phyloP scores from a whole-genome alignment of 2,888 invertebrate species.

The Tuta absoluta region DNA sequence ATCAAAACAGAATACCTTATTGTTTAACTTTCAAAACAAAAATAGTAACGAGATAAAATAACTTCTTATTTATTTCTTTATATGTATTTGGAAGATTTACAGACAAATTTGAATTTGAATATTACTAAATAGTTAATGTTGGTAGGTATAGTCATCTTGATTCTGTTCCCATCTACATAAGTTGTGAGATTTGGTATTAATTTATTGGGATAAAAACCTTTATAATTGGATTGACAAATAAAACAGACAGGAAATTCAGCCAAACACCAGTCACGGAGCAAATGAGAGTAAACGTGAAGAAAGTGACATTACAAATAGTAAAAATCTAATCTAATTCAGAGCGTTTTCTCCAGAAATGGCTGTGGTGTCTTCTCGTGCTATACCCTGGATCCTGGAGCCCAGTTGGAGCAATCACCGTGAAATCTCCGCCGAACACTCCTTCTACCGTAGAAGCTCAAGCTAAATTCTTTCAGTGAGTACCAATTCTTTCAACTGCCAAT shows the following conservation, averaged over 20 bases:
- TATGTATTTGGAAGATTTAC: too few species aligned
- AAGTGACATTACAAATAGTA: neutral
- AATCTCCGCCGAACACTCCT: slow-evolving; percentile 56
- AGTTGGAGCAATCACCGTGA: slow-evolving; percentile 49
- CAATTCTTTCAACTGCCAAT: neutral
- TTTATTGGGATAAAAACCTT: neutral
- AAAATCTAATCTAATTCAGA: neutral
- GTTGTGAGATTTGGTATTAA: too few species aligned
- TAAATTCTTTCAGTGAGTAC: slow-evolving; percentile 78
- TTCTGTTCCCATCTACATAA: too few species aligned
- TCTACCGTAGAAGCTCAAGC: slow-evolving; percentile 70
- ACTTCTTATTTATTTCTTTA: too few species aligned
- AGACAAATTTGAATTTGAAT: too few species aligned
- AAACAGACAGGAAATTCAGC: neutral
- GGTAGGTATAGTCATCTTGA: too few species aligned
- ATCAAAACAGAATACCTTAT: too few species aligned
- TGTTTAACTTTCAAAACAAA: too few species aligned
- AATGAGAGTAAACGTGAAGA: slow-evolving; percentile 7
- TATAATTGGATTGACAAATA: neutral
- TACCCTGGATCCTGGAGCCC: slow-evolving; percentile 53
- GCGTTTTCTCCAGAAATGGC: slow-evolving; percentile 61
- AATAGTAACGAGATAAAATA: too few species aligned
- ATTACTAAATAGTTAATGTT: too few species aligned
- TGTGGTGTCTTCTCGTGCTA: slow-evolving; percentile 58
- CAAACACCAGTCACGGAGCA: neutral